Conservation (phyloP, 2,888 invertebrate species). For the Campoletis raptor region DNA sequence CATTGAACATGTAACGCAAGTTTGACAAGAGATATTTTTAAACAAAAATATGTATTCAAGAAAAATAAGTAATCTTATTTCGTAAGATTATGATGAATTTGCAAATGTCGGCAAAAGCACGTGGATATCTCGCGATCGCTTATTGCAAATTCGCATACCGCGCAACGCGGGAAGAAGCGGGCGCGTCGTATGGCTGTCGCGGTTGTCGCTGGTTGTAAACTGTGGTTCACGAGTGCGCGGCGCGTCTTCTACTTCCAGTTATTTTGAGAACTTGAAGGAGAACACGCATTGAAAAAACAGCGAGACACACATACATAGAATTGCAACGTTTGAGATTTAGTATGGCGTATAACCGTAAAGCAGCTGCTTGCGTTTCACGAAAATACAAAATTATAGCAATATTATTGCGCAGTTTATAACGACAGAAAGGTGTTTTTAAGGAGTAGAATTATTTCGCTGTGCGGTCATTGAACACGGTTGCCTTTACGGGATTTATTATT, state of each 20-base stretch:
- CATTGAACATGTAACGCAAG: background rate
- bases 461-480: background rate
- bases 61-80: background rate
- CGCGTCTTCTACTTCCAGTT: slow-evolving; percentile 32
- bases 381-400: slow-evolving; percentile 70
- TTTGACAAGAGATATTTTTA: slow-evolving; percentile 21
- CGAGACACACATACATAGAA: slow-evolving; percentile 8
- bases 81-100: background rate
- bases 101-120: slow-evolving; percentile 15
- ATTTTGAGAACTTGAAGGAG: slow-evolving; percentile 40
- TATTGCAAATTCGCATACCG: slow-evolving; percentile 6
- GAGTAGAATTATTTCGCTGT: slow-evolving; percentile 2
- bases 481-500: slow-evolving; percentile 16
- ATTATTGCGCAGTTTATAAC: slow-evolving; percentile 59
- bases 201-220: slow-evolving; percentile 7
- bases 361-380: slow-evolving; percentile 79
- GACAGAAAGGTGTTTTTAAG: background rate
- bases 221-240: background rate
- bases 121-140: background rate
- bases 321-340: slow-evolving; percentile 73
- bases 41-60: background rate
- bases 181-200: too few species aligned
- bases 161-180: background rate
- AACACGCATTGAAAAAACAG: slow-evolving; percentile 21
- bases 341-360: slow-evolving; percentile 79